Base-by-base conservation (phyloP, 2,797 vertebrate genomes). In the Esox lucius region DNA sequence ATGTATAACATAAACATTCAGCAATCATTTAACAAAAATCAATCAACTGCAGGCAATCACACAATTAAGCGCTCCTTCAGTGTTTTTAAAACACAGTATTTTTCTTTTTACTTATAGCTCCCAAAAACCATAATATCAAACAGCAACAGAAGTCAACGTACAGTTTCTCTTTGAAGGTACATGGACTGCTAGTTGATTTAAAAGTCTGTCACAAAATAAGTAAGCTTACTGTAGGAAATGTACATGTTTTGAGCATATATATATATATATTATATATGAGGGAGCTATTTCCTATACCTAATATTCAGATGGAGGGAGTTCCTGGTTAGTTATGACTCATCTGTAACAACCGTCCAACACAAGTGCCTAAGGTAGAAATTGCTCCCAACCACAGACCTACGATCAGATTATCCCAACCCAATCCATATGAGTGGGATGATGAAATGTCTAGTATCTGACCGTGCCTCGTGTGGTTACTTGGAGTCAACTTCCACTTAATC, bases 1-100 rank as follows among this genome's bases (percentile, higher is more conserved):
- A 78, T 70, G 85, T 84, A 81, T 74, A 84, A 80, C 86, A 85
- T 75, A 80, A 80, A 84, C 62, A 74, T 74, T 74, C 81, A 74
- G 59, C 69, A 86, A 81, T 78, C 31, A 76, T 64, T 80, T 79
- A 75, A 80, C 73, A 72, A 68, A 71, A 82, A 85, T 79, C 67
- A 8, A 46, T 46, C 42, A 83, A 74, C 16, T 69, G 16, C 56
- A 66, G 62, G 72, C 68, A 56, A 24, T 72, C 42, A 78, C 62
- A 71, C 13, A 73, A 76, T 86, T 67, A 71, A 24, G 71, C 53
- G 67, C 70, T 82, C 67, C 75, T 82, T 83, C 65, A 75, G 48
- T 19, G 46, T 75, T 79, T 81, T 49, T 74, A 71, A 83, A 78
- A 68, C 51, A 66, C 33, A 70, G 35, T 76, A 75, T 65, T 72